Base-by-base conservation (phyloP, 2,888 invertebrate genomes). In the Halocaridina rubra region DNA sequence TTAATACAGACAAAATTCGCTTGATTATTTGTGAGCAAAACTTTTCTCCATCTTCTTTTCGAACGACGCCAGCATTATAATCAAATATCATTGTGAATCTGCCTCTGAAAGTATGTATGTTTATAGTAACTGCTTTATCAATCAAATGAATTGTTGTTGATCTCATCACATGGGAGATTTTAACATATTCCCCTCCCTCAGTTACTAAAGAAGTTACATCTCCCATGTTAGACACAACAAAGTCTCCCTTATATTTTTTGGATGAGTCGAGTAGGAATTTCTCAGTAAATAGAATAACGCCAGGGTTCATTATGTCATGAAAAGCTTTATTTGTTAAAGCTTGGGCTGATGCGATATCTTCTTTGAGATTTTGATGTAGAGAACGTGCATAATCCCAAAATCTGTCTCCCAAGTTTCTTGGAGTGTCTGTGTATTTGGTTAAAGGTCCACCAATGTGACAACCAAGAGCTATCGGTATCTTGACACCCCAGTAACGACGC, bases 401-500 rank as follows among this genome's bases (percentile, higher is more conserved):
- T 4, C 72, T 71, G 2, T 39, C 67, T 1, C 24, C 24, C 27
- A 53, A 30, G 30, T 82, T 76, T 22, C 67, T 39, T 0, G 61
- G 33, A 1, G 53, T 64, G 4, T 29, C 19, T 13, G 57, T 32
- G 24, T 67, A 24, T 7, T 69, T 19, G 8, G 57, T 39, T 13
- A 69, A 24, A 16, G 29, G 24, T 8, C 29, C 29, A 16, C 59
- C 46, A 13, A 79, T 30, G 32, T 79, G 78, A 22, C 71, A 33
- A 3, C 84, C 84, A 24, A 79, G 69, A 22, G 29, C 10, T 8
- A 59, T 32, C 1, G 67, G 29, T 4, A 64, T 16, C 4, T 79
- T 46, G 19, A 19, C 27, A 32, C 71, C 64, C 74, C 76, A 86
- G 79, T 86, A 86, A n/a, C 86, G 27, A 13, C 86, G 32, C 16